These are phyloP conservation scores for Scomber scombrus DNA, from an alignment of 2,113 vertebrate genomes.

Conservation along the genomic window DNA sequence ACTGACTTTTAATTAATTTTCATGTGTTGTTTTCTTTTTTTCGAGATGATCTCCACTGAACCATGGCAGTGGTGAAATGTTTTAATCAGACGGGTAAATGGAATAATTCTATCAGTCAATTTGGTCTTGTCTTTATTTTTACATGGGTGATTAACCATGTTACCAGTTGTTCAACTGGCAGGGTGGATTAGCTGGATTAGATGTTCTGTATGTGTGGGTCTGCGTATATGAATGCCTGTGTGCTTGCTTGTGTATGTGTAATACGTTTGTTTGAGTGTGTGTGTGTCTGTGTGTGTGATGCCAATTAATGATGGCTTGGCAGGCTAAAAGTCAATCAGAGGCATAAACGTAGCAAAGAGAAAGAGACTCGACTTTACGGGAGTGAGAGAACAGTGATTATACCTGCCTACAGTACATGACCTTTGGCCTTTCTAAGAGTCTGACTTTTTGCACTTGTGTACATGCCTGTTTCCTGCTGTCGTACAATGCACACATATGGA, in stretches of 20 bases:
- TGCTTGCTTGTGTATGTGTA: slow-evolving; percentile 11
- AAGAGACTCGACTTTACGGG: slow-evolving; percentile 21
- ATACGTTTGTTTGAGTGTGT: slow-evolving; percentile 19
- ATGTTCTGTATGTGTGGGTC: slow-evolving; percentile 47
- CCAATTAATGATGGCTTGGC: slow-evolving; percentile 68
- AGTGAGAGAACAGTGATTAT: slow-evolving; percentile 33
- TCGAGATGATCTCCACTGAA: slow-evolving; percentile 70
- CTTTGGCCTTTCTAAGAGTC: background rate
- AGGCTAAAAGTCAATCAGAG: slow-evolving; percentile 67
- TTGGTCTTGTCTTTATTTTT: slow-evolving; percentile 81
- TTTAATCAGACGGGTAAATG: slow-evolving; percentile 80
- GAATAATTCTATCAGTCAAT: slow-evolving; percentile 82
- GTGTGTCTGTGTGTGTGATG: slow-evolving; percentile 37
- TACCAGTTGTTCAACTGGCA: slow-evolving; percentile 74
- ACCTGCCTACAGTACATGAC: slow-evolving; percentile 21
- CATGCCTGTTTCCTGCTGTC: background rate
- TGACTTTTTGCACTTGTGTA: background rate
- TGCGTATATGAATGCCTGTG: slow-evolving; percentile 23
- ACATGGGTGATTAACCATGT: slow-evolving; percentile 81
- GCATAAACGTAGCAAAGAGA: slow-evolving; percentile 43
- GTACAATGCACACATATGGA: background rate
- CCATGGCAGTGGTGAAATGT: slow-evolving; percentile 74
- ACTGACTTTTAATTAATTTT: slow-evolving; percentile 82
- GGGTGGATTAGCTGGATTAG: slow-evolving; percentile 79
- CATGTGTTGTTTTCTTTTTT: slow-evolving; percentile 55